Conservation (phyloP, 2,888 invertebrate genomes). For the Cryptocheilus praepositus region DNA sequence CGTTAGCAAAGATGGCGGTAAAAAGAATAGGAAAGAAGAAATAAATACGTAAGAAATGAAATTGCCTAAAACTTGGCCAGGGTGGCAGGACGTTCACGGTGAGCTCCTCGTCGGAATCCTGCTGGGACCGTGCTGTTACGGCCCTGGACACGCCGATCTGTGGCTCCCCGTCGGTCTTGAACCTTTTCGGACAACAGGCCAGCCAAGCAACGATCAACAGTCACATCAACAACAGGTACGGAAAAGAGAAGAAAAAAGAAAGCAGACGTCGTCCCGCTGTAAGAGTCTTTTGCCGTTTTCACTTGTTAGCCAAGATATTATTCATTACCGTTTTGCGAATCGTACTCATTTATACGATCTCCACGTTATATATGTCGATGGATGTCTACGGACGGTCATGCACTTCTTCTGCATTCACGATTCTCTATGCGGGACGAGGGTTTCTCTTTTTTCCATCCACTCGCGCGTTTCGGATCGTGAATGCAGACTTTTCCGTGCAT, state of each 20-base stretch:
- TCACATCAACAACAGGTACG: constrained; percentile 65
- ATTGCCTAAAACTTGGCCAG: constrained; percentile 75
- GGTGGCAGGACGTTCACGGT: constrained; percentile 74
- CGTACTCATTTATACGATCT: too few species aligned
- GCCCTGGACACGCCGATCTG: constrained; percentile 70
- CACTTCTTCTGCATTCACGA: constrained; percentile 11
- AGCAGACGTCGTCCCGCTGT: constrained; percentile 1
- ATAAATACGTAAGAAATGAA: constrained; percentile 74
- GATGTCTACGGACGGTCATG: constrained; percentile 7
- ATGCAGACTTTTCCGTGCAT: constrained; percentile 28
- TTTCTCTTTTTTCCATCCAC: not conserved
- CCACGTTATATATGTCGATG: too few species aligned
- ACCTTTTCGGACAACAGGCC: constrained; percentile 72
- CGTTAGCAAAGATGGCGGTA: constrained; percentile 51
- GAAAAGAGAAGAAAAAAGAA: constrained; percentile 35
- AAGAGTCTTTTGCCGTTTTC: constrained; percentile 5
- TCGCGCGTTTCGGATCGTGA: constrained; percentile 13
- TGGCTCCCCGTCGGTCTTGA: constrained; percentile 73
- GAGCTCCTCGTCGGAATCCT: constrained; percentile 74
- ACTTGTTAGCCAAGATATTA: not conserved
- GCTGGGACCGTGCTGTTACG: constrained; percentile 66
- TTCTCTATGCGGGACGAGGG: constrained; percentile 2
- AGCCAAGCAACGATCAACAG: constrained; percentile 74
- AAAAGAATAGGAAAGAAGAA: constrained; percentile 68
- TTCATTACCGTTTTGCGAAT: too few species aligned